These are phyloP conservation scores for Mesembrinibis cayennensis DNA, from an alignment of 2,113 vertebrate genomes.

Conservation along the genomic window DNA sequence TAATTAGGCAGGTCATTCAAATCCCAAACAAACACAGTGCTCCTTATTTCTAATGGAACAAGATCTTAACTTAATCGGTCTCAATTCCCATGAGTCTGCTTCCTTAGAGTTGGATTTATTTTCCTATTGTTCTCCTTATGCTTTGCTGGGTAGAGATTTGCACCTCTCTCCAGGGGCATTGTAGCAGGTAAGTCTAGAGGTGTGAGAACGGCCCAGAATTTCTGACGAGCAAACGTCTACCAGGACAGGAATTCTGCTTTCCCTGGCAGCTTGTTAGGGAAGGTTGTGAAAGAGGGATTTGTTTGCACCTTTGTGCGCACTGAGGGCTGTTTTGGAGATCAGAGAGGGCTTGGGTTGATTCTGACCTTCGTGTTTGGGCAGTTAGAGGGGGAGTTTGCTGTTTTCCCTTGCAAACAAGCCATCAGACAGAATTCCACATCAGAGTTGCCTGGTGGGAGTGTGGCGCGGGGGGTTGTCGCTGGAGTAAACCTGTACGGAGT, in stretches of 20 bases:
- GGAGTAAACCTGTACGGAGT: background rate
- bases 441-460: background rate
- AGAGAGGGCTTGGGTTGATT: background rate
- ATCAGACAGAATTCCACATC: background rate
- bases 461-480: background rate
- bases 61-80: slow-evolving; percentile 39
- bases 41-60: slow-evolving; percentile 62
- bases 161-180: background rate
- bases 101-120: slow-evolving; percentile 53
- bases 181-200: slow-evolving; percentile 37
- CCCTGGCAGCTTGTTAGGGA: background rate
- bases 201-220: slow-evolving; percentile 17
- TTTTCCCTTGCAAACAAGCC: background rate
- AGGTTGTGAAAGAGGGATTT: background rate
- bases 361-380: background rate
- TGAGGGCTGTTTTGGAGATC: background rate
- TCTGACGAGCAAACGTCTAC: background rate
- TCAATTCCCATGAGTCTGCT: slow-evolving; percentile 40
- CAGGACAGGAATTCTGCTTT: background rate
- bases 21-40: slow-evolving; percentile 34
- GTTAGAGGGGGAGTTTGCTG: background rate
- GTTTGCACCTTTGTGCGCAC: background rate
- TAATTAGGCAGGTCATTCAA: slow-evolving; percentile 68
- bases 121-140: slow-evolving; percentile 21
- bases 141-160: slow-evolving; percentile 66